Percentiles rank a stretch among this genome's conserved stretches.
These are phyloP conservation scores for Cosmorhoe ocellata DNA, from an alignment of 2,888 invertebrate species.

Conservation along the genomic window DNA sequence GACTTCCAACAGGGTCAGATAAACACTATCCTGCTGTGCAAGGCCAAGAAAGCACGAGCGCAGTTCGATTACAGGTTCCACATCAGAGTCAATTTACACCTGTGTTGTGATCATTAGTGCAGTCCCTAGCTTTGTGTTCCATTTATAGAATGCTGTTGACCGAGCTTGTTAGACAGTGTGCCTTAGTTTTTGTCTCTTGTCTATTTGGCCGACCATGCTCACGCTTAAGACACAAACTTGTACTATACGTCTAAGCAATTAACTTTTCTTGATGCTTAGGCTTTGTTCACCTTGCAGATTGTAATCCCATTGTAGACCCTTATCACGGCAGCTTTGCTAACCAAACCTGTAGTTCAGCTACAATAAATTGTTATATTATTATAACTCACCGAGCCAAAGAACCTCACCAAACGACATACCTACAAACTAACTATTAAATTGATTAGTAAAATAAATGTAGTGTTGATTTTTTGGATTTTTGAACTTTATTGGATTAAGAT, in stretches of 20 bases:
- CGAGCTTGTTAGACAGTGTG: conserved; percentile 54
- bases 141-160: conserved; percentile 43
- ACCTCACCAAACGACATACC: too few species aligned
- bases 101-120: conserved; percentile 80
- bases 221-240: conserved; percentile 38
- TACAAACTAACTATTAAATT: not conserved
- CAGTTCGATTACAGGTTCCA: conserved; percentile 87
- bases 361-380: conserved; percentile 1
- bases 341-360: conserved; percentile 20
- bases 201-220: conserved; percentile 37
- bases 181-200: conserved; percentile 33
- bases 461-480: too few species aligned
- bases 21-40: conserved; percentile 86
- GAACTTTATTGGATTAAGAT: too few species aligned
- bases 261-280: conserved; percentile 38
- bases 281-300: conserved; percentile 33
- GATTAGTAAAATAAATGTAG: too few species aligned
- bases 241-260: conserved; percentile 36
- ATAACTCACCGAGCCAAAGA: too few species aligned
- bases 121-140: conserved; percentile 67
- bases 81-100: conserved; percentile 63
- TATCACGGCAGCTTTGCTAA: conserved; percentile 39
- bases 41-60: conserved; percentile 86
- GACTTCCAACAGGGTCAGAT: conserved; percentile 92
- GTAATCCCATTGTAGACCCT: conserved; percentile 30